Percentiles rank a stretch among this genome's conserved stretches.
Evolutionary conservation across 2,888 invertebrate genomes (phyloP).

Genomic region (Nephrotoma appendiculata): DNA sequence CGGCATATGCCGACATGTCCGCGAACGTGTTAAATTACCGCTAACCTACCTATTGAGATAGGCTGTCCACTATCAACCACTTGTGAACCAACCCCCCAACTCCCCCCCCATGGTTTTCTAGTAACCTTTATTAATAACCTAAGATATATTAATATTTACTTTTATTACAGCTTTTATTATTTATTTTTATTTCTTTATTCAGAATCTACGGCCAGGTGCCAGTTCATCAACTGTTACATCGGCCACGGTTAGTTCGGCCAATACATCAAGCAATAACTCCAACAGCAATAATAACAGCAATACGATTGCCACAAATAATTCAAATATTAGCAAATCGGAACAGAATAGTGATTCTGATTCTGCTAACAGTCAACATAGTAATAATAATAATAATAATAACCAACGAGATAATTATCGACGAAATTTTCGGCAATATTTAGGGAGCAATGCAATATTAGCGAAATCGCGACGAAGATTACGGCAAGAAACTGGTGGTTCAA

Average conservation of each 20-base stretch:
- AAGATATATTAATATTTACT: too few relatives aligned
- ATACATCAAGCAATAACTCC: background rate
- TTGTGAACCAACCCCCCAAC: too few relatives aligned
- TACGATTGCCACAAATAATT: background rate
- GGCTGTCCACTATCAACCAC: too few relatives aligned
- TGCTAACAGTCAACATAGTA: background rate
- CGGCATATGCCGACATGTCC: too few relatives aligned
- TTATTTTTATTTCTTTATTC: background rate
- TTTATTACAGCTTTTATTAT: background rate
- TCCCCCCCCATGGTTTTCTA: too few relatives aligned
- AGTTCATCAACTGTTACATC: constrained; percentile 12
- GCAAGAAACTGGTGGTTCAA: background rate
- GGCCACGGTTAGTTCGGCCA: background rate
- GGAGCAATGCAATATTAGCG: background rate
- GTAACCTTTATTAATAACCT: too few relatives aligned
- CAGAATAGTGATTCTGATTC: background rate
- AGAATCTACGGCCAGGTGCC: background rate
- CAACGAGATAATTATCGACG: background rate
- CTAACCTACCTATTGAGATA: too few relatives aligned
- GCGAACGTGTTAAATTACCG: too few relatives aligned
- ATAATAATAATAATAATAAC: background rate
- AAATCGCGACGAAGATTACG: background rate
- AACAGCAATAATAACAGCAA: background rate
- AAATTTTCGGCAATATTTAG: background rate
- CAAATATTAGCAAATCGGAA: background rate